Conservation (phyloP, 1,140 invertebrate genomes). For the Phenacoccus solenopsis region DNA sequence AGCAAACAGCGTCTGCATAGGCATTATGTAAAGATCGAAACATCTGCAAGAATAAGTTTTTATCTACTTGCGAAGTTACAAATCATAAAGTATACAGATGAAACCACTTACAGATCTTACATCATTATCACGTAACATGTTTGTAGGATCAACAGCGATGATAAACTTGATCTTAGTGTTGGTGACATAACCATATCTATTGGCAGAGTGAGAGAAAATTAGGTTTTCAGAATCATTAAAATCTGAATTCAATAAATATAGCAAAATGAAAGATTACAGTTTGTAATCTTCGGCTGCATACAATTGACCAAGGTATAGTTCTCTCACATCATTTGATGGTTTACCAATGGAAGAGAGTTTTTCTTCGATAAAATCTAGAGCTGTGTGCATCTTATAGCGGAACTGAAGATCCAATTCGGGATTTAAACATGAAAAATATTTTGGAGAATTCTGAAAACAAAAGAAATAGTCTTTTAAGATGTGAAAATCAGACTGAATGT, state of each 20-base stretch:
- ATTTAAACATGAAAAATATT: conserved; percentile 67
- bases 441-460: conserved; percentile 64
- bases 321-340: conserved; percentile 41
- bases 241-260: not conserved
- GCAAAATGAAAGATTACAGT: not conserved
- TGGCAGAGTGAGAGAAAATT: conserved; percentile 33
- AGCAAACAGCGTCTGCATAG: conserved; percentile 86
- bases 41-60: conserved; percentile 46
- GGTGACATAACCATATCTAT: conserved; percentile 96
- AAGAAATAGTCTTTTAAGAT: not conserved
- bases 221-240: not conserved
- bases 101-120: conserved; percentile 48
- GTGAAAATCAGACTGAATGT: not conserved
- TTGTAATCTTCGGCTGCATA: conserved; percentile 7
- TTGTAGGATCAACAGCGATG: conserved; percentile 78
- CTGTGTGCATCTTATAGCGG: conserved; percentile 87
- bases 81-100: not conserved
- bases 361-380: conserved; percentile 87
- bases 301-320: conserved; percentile 61
- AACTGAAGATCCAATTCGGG: conserved; percentile 65
- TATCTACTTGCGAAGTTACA: not conserved
- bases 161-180: conserved; percentile 94
- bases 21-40: conserved; percentile 78
- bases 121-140: conserved; percentile 83
- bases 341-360: conserved; percentile 56